Conservation (phyloP, 2,113 vertebrate genomes). For the Fulica atra region DNA sequence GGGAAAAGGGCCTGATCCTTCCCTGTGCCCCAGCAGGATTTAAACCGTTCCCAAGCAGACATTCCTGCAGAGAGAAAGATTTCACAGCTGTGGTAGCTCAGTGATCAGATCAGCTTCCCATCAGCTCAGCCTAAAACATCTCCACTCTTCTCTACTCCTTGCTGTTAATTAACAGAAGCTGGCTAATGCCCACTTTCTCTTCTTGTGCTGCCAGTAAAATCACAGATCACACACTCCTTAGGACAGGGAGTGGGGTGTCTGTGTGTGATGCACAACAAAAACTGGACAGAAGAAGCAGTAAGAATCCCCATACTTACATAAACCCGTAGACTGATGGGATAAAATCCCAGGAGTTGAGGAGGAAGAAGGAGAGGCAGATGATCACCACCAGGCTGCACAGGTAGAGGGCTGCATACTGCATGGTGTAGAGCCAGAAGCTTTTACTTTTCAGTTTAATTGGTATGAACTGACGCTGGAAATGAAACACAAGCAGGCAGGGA, state of each 20-base stretch:
- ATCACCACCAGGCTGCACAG: conserved; percentile 89
- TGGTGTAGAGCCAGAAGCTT: conserved; percentile 89
- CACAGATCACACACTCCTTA: not conserved
- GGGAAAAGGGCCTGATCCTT: not conserved
- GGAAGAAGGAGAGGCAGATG: conserved; percentile 93
- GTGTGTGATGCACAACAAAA: not conserved
- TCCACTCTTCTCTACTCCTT: not conserved
- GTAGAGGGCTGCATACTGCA: conserved; percentile 89
- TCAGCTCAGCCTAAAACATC: not conserved
- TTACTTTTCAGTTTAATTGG: conserved; percentile 83
- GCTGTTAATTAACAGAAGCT: not conserved
- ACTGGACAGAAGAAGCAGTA: not conserved
- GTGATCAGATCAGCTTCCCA: not conserved
- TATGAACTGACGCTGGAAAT: conserved; percentile 87
- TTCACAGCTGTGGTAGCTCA: not conserved
- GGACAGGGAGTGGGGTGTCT: not conserved
- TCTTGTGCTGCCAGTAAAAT: not conserved
- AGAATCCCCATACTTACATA: conserved; percentile 84
- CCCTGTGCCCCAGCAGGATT: not conserved
- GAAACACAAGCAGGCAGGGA: not conserved
- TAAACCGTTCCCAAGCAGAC: not conserved
- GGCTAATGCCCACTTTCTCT: not conserved
- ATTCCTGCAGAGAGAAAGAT: not conserved
- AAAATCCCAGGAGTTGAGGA: conserved; percentile 97
- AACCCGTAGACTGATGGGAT: conserved; percentile 95